Base-by-base conservation (phyloP, 2,888 invertebrate genomes). In the Hydroisotoma schaefferi region DNA sequence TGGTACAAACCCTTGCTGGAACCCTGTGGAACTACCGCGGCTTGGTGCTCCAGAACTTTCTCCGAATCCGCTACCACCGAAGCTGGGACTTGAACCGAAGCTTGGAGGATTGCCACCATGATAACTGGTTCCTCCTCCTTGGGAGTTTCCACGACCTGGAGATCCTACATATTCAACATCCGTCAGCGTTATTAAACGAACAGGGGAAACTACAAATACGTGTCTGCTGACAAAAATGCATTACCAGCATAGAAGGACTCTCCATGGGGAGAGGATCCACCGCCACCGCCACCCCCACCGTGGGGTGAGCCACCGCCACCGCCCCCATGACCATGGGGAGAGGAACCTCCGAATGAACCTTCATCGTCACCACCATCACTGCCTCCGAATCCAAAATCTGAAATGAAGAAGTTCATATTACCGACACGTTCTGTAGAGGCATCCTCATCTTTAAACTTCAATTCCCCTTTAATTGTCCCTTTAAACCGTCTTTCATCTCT, bases 1-100 rank as follows among this genome's bases (percentile, higher is more conserved):
- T 40, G 59, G 20, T 25, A 47, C 23, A 43, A 63, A 59, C 48
- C 57, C 56, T 60, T 63, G 63, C 38, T 58, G 54, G 55, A 57
- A 63, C 43, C 56, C 46, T 28, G 57, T 27, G 37, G 49, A 46
- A 26, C 43, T 38, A 18, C 25, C 27, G 4, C 25, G 12, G 25
- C 47, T 23, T 29, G 27, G 27, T 22, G 46, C 60, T 51, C 65
- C 65, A 23, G 49, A 58, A 10, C 59, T 60, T 40, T 59, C 40
- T 52, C 57, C 53, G 3, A 48, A 52, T 15, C 52, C 57, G 18
- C 53, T 60, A 28, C 55, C 54, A 18, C 60, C 61, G 28, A 12
- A 12, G 8, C 53, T 33, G 27, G n/a, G n/a, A n/a, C 55, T 49
- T 44, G 29, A 18, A 51, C n/a, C n/a, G n/a, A n/a, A n/a, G n/a